Evolutionary conservation across 2,797 vertebrate species (phyloP).

Genomic region (Pangasius krempfi): DNA sequence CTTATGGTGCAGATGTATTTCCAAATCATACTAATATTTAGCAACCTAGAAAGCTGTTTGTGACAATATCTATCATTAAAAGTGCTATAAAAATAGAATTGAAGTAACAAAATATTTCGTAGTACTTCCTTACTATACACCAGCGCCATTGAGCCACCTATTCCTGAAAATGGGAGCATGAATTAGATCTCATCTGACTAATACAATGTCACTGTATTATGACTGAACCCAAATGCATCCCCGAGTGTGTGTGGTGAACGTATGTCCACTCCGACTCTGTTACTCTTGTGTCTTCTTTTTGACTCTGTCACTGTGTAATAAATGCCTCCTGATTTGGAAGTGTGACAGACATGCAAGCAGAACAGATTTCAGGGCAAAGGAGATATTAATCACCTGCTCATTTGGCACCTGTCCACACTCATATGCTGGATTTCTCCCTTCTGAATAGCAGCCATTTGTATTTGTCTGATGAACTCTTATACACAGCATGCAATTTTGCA

Average conservation of each 20-base stretch:
- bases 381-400: slow-evolving; percentile 9
- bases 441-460: slow-evolving; percentile 14
- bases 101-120: neutral
- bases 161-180: neutral
- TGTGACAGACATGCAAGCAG: neutral
- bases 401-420: slow-evolving; percentile 17
- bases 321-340: slow-evolving; percentile 1
- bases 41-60: neutral
- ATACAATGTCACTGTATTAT: neutral
- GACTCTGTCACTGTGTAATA: neutral
- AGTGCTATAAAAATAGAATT: neutral
- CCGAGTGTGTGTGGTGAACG: neutral
- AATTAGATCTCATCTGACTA: neutral
- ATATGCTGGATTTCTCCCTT: slow-evolving; percentile 15
- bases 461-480: slow-evolving; percentile 6
- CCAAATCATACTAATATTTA: neutral
- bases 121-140: neutral
- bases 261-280: neutral
- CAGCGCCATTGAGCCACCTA: neutral
- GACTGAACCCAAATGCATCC: neutral
- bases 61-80: neutral
- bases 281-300: neutral
- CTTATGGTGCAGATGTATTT: neutral
- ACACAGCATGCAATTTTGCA: neutral
- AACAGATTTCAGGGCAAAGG: slow-evolving; percentile 14